These are phyloP conservation scores for Sinocyclocheilus maitianheensis DNA, from an alignment of 2,113 vertebrate species.

Conservation along the genomic window DNA sequence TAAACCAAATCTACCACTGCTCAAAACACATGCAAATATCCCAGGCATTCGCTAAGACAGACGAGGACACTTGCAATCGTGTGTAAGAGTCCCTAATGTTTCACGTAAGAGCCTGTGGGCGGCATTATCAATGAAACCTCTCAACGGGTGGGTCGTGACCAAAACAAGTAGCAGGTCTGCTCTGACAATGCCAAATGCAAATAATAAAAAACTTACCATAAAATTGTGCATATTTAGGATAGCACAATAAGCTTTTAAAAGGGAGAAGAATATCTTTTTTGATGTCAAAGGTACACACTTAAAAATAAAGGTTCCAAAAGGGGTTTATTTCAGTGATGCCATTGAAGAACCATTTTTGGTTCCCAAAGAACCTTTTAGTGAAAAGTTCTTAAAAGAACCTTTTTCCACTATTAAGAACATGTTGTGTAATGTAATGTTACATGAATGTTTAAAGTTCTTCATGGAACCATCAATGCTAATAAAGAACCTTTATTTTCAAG, in stretches of 20 bases:
- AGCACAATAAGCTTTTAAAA: not conserved
- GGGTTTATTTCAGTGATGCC: no score
- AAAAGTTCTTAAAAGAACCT: no score
- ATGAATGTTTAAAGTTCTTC: no score
- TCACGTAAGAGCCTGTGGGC: not conserved
- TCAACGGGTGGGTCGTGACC: slow-evolving; percentile 10
- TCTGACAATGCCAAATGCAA: not conserved
- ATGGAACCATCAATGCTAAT: no score
- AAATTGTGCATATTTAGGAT: not conserved
- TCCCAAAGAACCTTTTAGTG: no score
- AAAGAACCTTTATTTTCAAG: no score
- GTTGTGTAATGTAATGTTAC: no score
- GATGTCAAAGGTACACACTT: not conserved
- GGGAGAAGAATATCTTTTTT: not conserved
- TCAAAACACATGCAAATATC: slow-evolving; percentile 8
- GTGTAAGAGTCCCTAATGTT: slow-evolving; percentile 10
- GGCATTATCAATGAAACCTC: not conserved
- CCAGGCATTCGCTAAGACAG: not conserved
- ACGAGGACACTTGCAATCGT: not conserved
- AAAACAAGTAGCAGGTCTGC: not conserved
- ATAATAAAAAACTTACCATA: not conserved
- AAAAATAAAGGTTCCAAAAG: no score
- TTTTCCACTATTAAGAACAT: no score
- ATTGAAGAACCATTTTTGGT: no score
- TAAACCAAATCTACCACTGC: not conserved